These are phyloP conservation scores for Mellilla xanthometata DNA, from an alignment of 2,888 invertebrate genomes.

Conservation along the genomic window DNA sequence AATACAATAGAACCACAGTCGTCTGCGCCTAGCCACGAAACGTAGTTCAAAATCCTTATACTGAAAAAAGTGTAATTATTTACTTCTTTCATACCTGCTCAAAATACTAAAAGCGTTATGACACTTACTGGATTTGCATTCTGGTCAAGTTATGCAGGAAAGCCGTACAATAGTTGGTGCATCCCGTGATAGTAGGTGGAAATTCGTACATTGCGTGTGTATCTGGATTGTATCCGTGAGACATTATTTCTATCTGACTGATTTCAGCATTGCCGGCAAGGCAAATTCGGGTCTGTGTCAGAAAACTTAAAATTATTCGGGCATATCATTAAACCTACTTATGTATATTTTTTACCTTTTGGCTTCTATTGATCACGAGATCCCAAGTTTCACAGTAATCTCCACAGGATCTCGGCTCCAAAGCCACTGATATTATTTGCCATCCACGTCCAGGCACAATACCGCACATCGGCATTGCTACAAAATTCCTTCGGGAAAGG, in stretches of 20 bases:
- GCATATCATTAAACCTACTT: no score
- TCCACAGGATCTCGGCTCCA: constrained; percentile 64
- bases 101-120: not conserved
- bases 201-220: constrained; percentile 69
- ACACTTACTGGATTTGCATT: constrained; percentile 68
- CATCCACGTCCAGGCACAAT: constrained; percentile 66
- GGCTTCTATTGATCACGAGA: constrained; percentile 58
- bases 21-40: constrained; percentile 69
- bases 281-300: constrained; percentile 53
- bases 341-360: no score
- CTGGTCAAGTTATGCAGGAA: constrained; percentile 71
- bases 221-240: constrained; percentile 64
- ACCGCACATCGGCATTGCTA: constrained; percentile 71
- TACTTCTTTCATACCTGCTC: no score
- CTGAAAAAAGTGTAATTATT: constrained; percentile 44
- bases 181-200: constrained; percentile 70
- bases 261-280: constrained; percentile 66
- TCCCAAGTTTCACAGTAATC: constrained; percentile 74
- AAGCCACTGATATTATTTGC: constrained; percentile 72
- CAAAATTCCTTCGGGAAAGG: constrained; percentile 57
- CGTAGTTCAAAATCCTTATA: constrained; percentile 59
- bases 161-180: constrained; percentile 65
- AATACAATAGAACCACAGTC: constrained; percentile 56
- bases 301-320: not conserved
- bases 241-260: constrained; percentile 67